These are phyloP conservation scores for Lapara coniferarum DNA, from an alignment of 2,888 invertebrate species.

Conservation along the genomic window DNA sequence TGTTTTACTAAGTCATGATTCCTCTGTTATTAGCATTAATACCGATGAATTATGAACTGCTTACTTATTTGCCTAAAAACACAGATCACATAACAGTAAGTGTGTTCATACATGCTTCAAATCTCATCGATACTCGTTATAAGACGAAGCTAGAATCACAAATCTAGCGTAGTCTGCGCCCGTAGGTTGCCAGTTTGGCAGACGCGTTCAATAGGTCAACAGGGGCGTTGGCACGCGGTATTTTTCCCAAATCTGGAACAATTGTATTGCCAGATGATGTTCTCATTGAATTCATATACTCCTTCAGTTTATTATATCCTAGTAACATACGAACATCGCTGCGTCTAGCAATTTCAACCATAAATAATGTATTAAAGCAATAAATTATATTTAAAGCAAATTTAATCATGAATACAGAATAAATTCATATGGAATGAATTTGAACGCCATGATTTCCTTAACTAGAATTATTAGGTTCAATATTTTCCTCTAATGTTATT, in stretches of 20 bases:
- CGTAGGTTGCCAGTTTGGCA: conserved; percentile 7
- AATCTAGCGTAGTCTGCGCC: background rate
- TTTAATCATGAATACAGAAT: too few relatives aligned
- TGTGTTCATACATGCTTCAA: background rate
- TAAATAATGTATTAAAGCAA: too few relatives aligned
- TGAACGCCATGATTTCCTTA: background rate
- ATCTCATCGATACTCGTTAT: background rate
- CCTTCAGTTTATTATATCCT: too few relatives aligned
- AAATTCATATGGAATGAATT: background rate
- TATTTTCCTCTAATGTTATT: background rate
- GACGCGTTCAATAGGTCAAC: conserved; percentile 19
- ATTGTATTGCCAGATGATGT: background rate
- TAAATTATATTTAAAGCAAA: too few relatives aligned
- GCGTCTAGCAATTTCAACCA: too few relatives aligned
- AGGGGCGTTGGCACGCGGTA: conserved; percentile 18
- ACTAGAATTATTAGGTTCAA: background rate
- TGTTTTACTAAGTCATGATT: too few relatives aligned
- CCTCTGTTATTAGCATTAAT: too few relatives aligned
- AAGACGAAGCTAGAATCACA: background rate
- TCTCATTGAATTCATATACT: background rate
- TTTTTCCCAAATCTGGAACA: conserved; percentile 9
- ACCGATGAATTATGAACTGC: too few relatives aligned
- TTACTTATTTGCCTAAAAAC: background rate
- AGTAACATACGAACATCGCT: too few relatives aligned
- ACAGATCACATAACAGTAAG: too few relatives aligned